Evolutionary conservation across 2,888 invertebrate genomes (phyloP), one percentile per base, ranked within the genome.

Genomic region (Tetropium fuscum): DNA sequence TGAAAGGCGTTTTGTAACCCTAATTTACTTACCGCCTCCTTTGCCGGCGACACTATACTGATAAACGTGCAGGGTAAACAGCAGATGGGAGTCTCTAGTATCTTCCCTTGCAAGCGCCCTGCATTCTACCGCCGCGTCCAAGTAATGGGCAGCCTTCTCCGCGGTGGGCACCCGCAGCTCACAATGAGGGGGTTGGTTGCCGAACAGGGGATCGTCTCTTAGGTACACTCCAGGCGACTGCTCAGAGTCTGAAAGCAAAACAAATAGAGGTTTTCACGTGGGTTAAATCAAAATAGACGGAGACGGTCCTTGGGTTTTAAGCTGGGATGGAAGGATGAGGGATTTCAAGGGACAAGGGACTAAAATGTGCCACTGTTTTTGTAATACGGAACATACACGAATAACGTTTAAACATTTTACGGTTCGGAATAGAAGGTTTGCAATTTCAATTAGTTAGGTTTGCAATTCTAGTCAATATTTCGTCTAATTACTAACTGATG

Each of bases 51-150:
- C 90, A 76, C 95, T 92, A 82, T 97, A 97, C 83, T 98, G 98
- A 83, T 98, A 98, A 49, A 98, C 93, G 81, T 97, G 96, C 49
- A 98, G 85, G 1, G 97, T 98, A 83, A 96, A 97, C 70, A 98
- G 86, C 72, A 98, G 88, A 84, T 98, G 98, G 51, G 96, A 94
- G 79, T 95, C 93, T 64, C 91, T 87, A 53, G 90, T 89, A 72
- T 94, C 94, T 71, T 93, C 92, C 38, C 85, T 84, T n/a, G 73
- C 60, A 10, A 71, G 64, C 8, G 63, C 64, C 70, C 93, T 85
- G 59, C 90, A 90, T 32, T 94, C 92, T 8, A 97, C 83, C 2
- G 97, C 98, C 13, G 95, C 94, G 81, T 98, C 98, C 76, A 98
- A 86, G 81, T 96, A 97, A 82, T 94, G 94, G 4, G 97, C 96